Evolutionary conservation across 2,797 vertebrate species (phyloP).

Genomic region (Catharus ustulatus): DNA sequence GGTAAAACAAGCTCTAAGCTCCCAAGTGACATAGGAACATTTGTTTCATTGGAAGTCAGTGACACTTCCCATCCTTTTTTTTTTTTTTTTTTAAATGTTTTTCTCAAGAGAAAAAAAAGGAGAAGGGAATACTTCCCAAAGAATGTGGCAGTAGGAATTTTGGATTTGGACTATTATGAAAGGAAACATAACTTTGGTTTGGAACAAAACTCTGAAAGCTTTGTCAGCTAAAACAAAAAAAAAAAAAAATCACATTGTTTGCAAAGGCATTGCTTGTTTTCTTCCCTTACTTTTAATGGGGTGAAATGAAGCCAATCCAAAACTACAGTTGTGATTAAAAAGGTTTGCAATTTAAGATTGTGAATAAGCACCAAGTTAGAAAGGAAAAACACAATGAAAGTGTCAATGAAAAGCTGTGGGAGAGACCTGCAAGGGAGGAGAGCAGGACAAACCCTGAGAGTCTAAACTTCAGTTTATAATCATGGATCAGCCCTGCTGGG

Average conservation of each 20-base stretch:
- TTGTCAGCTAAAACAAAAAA: not conserved
- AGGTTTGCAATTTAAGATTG: not conserved
- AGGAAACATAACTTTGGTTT: not conserved
- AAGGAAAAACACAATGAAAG: fast-evolving
- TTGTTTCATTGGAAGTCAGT: not conserved
- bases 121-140: not conserved
- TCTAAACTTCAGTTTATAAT: not conserved
- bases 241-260: not conserved
- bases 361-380: not conserved
- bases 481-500: not conserved
- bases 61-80: not conserved
- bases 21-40: fast-evolving
- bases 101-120: not conserved
- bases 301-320: not conserved
- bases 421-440: not conserved
- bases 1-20: not conserved
- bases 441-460: not conserved
- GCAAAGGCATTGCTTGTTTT: not conserved
- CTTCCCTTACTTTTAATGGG: not conserved
- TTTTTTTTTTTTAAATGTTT: not conserved
- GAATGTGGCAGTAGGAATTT: not conserved
- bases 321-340: not conserved
- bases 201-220: not conserved
- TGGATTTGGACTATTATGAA: not conserved
- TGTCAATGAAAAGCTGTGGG: not conserved